Evolutionary conservation across 2,113 vertebrate species (phyloP).

Genomic region (Camelus dromedarius): DNA sequence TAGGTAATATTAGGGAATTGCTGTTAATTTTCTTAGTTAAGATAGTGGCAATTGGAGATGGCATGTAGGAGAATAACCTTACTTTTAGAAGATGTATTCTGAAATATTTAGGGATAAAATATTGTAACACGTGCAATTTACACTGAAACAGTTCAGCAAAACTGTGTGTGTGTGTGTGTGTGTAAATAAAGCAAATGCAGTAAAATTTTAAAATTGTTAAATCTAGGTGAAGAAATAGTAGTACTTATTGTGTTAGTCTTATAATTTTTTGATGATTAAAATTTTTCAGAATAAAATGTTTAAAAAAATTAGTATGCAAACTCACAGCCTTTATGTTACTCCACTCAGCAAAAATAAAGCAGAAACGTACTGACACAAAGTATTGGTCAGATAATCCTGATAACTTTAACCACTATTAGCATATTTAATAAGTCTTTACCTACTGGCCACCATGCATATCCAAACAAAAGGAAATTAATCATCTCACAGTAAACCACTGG

Average conservation of each 20-base stretch:
- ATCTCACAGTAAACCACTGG: slow-evolving; percentile 12
- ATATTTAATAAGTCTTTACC: slow-evolving; percentile 55
- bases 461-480: slow-evolving; percentile 60
- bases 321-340: background rate
- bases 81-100: slow-evolving; percentile 41
- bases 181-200: slow-evolving; percentile 25
- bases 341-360: background rate
- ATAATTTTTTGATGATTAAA: background rate
- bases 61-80: background rate
- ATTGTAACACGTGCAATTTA: slow-evolving; percentile 16
- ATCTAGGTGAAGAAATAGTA: background rate
- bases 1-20: slow-evolving; percentile 46
- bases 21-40: slow-evolving; percentile 52
- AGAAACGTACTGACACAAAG: slow-evolving; percentile 3
- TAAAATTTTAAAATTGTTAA: slow-evolving; percentile 58
- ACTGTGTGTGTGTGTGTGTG: background rate
- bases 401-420: background rate
- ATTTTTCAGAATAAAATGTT: background rate
- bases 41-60: slow-evolving; percentile 19
- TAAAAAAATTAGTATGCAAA: slow-evolving; percentile 51
- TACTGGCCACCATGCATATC: background rate
- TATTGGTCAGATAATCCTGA: slow-evolving; percentile 18
- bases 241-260: background rate
- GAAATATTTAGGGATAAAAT: slow-evolving; percentile 30
- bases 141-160: slow-evolving; percentile 56